A percentile compares a stretch with the other conserved stretches of the same genome.
Conservation (phyloP, 1,140 invertebrate genomes). For the Hestina assimilis region DNA sequence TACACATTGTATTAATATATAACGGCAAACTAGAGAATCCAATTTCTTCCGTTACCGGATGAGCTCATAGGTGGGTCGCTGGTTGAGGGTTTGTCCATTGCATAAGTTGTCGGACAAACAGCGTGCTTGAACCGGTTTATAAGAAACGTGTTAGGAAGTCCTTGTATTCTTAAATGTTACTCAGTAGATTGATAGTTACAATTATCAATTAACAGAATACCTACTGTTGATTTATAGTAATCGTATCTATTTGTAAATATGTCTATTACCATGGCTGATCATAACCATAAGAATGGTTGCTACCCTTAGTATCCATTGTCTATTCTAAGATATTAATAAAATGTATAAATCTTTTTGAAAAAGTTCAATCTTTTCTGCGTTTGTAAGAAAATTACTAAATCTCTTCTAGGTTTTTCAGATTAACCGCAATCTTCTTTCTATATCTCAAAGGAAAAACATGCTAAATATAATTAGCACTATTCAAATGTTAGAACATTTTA, state of each 20-base stretch:
- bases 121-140: slow-evolving; percentile 67
- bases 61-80: slow-evolving; percentile 30
- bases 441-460: no score
- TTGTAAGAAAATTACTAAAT: no score
- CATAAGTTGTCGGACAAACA: slow-evolving; percentile 63
- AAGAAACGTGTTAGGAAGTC: slow-evolving; percentile 75
- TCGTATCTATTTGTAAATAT: no score
- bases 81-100: slow-evolving; percentile 48
- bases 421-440: no score
- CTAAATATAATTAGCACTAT: neutral
- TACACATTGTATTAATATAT: neutral
- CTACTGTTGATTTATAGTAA: no score
- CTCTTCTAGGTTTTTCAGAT: no score
- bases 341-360: no score
- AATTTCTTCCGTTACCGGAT: slow-evolving; percentile 22
- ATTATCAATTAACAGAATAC: neutral
- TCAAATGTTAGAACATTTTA: neutral
- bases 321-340: no score
- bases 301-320: no score
- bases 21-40: neutral
- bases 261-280: no score
- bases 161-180: slow-evolving; percentile 39
- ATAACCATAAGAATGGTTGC: no score
- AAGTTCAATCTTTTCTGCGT: no score
- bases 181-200: neutral